These are phyloP conservation scores for Diachasmimorpha longicaudata DNA, from an alignment of 1,140 invertebrate genomes.

Conservation along the genomic window DNA sequence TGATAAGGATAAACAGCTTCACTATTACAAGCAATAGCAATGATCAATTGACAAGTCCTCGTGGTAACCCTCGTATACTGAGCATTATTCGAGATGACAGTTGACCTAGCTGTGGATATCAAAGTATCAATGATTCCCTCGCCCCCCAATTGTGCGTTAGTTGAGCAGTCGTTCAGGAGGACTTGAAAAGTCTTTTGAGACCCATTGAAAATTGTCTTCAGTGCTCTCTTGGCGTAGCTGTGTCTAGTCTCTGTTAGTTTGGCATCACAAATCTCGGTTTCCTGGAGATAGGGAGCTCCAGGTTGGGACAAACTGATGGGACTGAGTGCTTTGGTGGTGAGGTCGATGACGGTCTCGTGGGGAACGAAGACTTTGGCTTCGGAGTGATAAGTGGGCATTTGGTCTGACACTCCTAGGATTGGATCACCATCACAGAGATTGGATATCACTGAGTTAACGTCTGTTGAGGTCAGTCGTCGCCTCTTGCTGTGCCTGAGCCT, in stretches of 20 bases:
- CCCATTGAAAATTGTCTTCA: constrained; percentile 59
- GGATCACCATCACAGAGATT: constrained; percentile 57
- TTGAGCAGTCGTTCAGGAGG: constrained; percentile 57
- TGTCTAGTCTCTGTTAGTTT: constrained; percentile 52
- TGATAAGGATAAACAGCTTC: constrained; percentile 58
- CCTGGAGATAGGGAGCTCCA: constrained; percentile 52
- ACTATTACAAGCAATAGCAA: constrained; percentile 56
- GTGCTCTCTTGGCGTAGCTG: constrained; percentile 56
- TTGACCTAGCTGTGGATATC: constrained; percentile 55
- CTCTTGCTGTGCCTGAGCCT: constrained; percentile 58
- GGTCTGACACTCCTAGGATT: constrained; percentile 51
- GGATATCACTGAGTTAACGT: constrained; percentile 57
- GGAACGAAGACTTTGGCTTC: constrained; percentile 59
- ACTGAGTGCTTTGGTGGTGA: constrained; percentile 47
- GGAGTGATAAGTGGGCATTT: constrained; percentile 52
- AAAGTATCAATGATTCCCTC: constrained; percentile 59
- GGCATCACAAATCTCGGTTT: constrained; percentile 52
- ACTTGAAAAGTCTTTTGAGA: constrained; percentile 61
- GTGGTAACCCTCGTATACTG: constrained; percentile 58
- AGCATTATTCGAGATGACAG: constrained; percentile 59
- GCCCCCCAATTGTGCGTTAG: constrained; percentile 52
- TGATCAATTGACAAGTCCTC: constrained; percentile 59
- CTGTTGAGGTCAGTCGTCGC: constrained; percentile 48
- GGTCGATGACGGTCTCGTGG: constrained; percentile 50
- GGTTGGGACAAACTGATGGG: constrained; percentile 47